Evolutionary conservation across 2,113 vertebrate species (phyloP).

Genomic region (Sylvilagus bachmani): DNA sequence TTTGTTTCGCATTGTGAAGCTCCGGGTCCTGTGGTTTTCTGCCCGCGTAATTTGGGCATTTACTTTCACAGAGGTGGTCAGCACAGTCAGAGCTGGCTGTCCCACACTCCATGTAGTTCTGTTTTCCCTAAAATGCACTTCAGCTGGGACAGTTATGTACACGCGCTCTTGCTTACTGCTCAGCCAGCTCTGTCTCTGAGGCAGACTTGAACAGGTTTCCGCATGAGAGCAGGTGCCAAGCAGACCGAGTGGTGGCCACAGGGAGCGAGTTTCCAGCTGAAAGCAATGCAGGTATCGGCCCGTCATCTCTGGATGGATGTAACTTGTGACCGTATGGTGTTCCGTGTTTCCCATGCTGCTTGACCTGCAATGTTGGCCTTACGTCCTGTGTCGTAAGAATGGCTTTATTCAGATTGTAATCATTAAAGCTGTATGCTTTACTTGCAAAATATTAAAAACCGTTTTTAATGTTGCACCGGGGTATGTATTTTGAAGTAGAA

Average conservation of each 20-base stretch:
- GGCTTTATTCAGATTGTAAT: constrained; percentile 19
- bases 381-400: background rate
- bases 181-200: background rate
- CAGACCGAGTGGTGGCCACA: background rate
- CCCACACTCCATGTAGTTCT: background rate
- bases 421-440: constrained; percentile 53
- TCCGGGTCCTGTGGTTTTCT: background rate
- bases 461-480: background rate
- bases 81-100: background rate
- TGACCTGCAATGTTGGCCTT: constrained; percentile 8
- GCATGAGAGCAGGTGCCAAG: background rate
- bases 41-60: background rate
- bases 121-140: background rate
- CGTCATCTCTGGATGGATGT: background rate
- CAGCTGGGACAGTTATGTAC: background rate
- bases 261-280: background rate
- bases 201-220: background rate
- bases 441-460: constrained; percentile 19
- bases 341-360: background rate
- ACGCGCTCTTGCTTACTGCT: background rate
- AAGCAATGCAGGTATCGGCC: background rate
- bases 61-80: background rate
- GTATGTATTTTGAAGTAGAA: constrained; percentile 47
- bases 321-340: background rate
- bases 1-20: background rate